Conservation (phyloP, 2,888 invertebrate species). For the Drosophila tanythrix region DNA sequence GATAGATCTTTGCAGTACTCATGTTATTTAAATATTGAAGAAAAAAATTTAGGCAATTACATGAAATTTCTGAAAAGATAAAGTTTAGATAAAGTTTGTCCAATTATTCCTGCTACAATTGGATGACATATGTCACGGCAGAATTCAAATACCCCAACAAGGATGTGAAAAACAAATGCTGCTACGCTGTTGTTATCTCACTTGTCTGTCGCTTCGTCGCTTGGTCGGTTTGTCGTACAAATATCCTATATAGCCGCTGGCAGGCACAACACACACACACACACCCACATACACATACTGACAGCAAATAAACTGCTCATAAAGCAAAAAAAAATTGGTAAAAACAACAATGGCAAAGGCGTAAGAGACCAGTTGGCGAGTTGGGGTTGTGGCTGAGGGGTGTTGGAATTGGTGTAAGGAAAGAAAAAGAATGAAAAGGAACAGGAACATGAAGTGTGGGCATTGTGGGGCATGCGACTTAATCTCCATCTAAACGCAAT, state of each 20-base stretch:
- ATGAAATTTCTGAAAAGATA: neutral
- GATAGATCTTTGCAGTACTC: neutral
- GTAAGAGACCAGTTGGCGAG: slow-evolving; percentile 42
- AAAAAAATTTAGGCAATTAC: neutral
- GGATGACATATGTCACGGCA: neutral
- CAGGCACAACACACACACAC: slow-evolving; percentile 27
- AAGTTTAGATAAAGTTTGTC: neutral
- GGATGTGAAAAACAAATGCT: slow-evolving; percentile 16
- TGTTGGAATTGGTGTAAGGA: neutral
- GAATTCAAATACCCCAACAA: neutral
- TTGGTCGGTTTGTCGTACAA: slow-evolving; percentile 29
- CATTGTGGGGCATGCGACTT: slow-evolving; percentile 59
- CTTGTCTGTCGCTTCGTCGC: slow-evolving; percentile 39
- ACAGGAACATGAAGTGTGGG: neutral
- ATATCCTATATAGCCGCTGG: slow-evolving; percentile 53
- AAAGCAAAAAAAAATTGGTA: slow-evolving; percentile 67
- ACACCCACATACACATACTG: slow-evolving; percentile 14
- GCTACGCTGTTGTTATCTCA: slow-evolving; percentile 46
- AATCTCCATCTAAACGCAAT: slow-evolving; percentile 80
- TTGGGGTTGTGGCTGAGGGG: slow-evolving; percentile 1
- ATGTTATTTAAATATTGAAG: neutral
- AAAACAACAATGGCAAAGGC: slow-evolving; percentile 53
- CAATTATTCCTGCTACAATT: neutral
- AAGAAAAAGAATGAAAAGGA: neutral
- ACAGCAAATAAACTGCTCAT: slow-evolving; percentile 77